Conservation (phyloP, 2,888 invertebrate species). For the Aradus depressus region DNA sequence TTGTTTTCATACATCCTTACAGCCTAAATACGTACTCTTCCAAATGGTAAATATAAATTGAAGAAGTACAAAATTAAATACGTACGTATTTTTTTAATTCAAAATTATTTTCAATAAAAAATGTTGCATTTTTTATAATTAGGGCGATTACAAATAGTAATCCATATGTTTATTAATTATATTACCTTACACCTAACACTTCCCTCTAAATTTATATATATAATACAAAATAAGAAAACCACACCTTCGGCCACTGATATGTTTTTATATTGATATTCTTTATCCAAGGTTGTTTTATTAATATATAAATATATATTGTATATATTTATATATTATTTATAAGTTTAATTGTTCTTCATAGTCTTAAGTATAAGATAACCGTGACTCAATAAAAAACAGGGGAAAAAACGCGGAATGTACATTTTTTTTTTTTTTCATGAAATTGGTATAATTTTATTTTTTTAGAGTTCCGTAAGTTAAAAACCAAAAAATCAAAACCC, state of each 20-base stretch:
- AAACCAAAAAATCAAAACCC: background rate
- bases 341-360: slow-evolving; percentile 11
- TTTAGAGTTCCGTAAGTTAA: background rate
- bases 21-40: slow-evolving; percentile 4
- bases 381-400: background rate
- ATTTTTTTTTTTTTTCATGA: background rate
- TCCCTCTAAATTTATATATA: too few species aligned
- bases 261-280: slow-evolving; percentile 28
- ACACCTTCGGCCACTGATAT: slow-evolving; percentile 25
- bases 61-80: too few species aligned
- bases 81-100: too few species aligned
- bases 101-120: background rate
- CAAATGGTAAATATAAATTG: background rate
- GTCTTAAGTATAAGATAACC: too few species aligned
- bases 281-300: slow-evolving; percentile 19
- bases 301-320: too few species aligned
- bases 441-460: background rate
- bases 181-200: too few species aligned
- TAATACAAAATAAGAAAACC: too few species aligned
- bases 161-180: too few species aligned
- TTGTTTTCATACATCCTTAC: slow-evolving; percentile 18
- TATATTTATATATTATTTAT: too few species aligned
- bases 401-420: background rate
- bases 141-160: too few species aligned
- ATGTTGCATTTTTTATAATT: too few species aligned